These are phyloP conservation scores for Philereme transversata DNA, from an alignment of 2,888 invertebrate genomes.

Conservation along the genomic window DNA sequence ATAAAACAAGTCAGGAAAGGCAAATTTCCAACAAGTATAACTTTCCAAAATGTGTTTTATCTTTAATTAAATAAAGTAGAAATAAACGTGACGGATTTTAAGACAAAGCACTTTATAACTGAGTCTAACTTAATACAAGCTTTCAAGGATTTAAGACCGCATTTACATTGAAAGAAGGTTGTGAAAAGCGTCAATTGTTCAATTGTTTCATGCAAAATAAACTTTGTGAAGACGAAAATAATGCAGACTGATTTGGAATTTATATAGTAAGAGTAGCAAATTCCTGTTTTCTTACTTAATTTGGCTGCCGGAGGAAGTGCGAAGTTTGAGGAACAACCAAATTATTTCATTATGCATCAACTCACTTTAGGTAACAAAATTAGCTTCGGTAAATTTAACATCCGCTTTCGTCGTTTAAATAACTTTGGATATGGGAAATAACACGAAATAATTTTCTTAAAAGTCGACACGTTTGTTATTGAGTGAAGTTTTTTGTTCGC, in stretches of 20 bases:
- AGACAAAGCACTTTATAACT: slow-evolving; percentile 23
- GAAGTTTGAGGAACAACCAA: slow-evolving; percentile 24
- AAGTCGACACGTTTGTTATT: background rate
- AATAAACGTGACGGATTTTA: slow-evolving; percentile 22
- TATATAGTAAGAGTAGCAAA: too few relatives aligned
- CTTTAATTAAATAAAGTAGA: slow-evolving; percentile 17
- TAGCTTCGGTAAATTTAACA: slow-evolving; percentile 25
- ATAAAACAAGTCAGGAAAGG: slow-evolving; percentile 48
- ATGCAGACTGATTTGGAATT: too few relatives aligned
- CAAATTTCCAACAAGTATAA: slow-evolving; percentile 8
- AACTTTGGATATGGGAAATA: slow-evolving; percentile 12
- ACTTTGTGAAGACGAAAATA: too few relatives aligned
- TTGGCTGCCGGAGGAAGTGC: slow-evolving; percentile 4
- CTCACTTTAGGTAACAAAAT: slow-evolving; percentile 22
- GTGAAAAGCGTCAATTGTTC: background rate
- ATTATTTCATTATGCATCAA: slow-evolving; percentile 23
- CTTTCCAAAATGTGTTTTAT: slow-evolving; percentile 24
- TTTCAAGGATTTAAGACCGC: slow-evolving; percentile 1
- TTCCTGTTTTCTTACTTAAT: background rate
- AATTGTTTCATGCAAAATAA: background rate
- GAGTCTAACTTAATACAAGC: slow-evolving; percentile 17
- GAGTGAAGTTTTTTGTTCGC: slow-evolving; percentile 1
- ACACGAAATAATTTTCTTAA: slow-evolving; percentile 6
- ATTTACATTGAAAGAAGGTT: slow-evolving; percentile 6
- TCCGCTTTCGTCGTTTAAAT: slow-evolving; percentile 13